Conservation (phyloP, 2,113 vertebrate genomes). For the Aspiorhynchus laticeps region DNA sequence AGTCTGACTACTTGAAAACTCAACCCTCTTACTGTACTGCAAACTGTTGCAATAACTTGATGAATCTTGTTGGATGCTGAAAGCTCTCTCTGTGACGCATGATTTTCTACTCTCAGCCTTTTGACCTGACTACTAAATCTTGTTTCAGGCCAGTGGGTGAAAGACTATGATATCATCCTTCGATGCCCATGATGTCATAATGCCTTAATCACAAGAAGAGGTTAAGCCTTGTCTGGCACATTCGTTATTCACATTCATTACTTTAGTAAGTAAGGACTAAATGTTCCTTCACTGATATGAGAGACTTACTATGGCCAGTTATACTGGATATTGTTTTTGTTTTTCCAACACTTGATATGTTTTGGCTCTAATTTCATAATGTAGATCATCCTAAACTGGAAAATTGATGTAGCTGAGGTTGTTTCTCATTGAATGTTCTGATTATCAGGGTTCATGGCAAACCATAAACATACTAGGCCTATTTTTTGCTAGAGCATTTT, state of each 20-base stretch:
- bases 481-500: neutral
- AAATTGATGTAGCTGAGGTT: neutral
- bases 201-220: constrained; percentile 58
- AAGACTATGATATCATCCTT: constrained; percentile 72
- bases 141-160: constrained; percentile 44
- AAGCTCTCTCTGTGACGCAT: constrained; percentile 15
- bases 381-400: neutral
- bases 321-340: neutral
- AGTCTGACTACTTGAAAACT: neutral
- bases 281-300: neutral
- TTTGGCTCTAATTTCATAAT: neutral
- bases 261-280: neutral
- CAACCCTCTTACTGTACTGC: neutral
- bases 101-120: constrained; percentile 58
- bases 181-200: constrained; percentile 63
- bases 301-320: neutral
- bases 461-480: neutral
- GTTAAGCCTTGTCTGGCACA: neutral
- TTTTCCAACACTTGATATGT: neutral
- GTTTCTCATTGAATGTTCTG: neutral
- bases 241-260: neutral
- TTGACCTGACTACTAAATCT: constrained; percentile 67
- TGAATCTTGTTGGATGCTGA: constrained; percentile 2
- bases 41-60: neutral
- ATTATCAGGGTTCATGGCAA: neutral